Percentiles rank a stretch among this genome's conserved stretches.
phyloP scores from a whole-genome alignment of 1,140 invertebrate species.

The Drosophila nasuta region DNA sequence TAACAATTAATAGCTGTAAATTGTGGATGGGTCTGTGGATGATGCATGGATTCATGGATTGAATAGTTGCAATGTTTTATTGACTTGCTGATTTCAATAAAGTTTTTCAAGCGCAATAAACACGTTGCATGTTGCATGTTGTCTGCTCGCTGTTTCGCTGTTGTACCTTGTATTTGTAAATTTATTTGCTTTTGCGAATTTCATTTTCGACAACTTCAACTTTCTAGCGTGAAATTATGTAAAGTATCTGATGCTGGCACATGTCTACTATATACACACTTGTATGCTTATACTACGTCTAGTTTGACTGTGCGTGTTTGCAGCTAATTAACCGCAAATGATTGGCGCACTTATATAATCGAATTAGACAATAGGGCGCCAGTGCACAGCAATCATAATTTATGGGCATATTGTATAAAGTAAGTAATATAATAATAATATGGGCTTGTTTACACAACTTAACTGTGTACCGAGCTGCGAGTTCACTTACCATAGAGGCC shows the following conservation, averaged over 20 bases:
- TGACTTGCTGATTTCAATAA: constrained; percentile 40
- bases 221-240: constrained; percentile 80
- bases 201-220: constrained; percentile 78
- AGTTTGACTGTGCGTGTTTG: constrained; percentile 58
- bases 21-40: constrained; percentile 16
- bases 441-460: constrained; percentile 21
- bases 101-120: background rate
- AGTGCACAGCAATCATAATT: constrained; percentile 35
- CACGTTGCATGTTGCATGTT: constrained; percentile 28
- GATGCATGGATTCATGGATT: background rate
- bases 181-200: constrained; percentile 58
- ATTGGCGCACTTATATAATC: constrained; percentile 71
- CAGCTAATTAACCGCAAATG: constrained; percentile 65
- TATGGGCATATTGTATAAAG: constrained; percentile 14
- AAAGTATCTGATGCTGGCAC: constrained; percentile 58
- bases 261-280: background rate
- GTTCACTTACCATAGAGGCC: constrained; percentile 80
- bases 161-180: constrained; percentile 30
- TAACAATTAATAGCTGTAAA: constrained; percentile 74
- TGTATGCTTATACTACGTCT: constrained; percentile 11
- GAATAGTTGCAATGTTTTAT: constrained; percentile 30
- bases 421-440: constrained; percentile 3
- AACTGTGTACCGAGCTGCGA: background rate
- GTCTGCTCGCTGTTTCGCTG: constrained; percentile 3
- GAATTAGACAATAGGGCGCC: constrained; percentile 68